Conservation (phyloP, 2,888 invertebrate species). For the Opisthograptis luteolata region DNA sequence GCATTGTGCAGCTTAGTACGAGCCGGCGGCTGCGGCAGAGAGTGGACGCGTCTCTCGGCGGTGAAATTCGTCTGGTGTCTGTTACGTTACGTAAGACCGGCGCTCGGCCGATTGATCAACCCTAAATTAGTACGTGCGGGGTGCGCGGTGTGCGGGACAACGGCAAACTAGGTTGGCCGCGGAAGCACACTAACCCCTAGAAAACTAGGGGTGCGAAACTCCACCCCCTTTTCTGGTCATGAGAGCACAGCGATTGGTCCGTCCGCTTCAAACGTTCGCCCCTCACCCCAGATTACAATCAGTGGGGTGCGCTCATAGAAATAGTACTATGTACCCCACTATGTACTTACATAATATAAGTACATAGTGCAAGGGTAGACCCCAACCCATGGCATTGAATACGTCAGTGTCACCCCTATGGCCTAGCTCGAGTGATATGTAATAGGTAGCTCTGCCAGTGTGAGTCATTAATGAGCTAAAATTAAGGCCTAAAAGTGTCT, state of each 20-base stretch:
- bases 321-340: conserved; percentile 77
- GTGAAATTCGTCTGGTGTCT: conserved; percentile 59
- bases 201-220: conserved; percentile 85
- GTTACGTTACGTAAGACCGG: conserved; percentile 75
- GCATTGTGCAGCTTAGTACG: not conserved
- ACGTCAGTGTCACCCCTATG: conserved; percentile 41
- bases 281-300: conserved; percentile 83
- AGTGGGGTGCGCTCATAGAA: conserved; percentile 84
- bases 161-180: conserved; percentile 83
- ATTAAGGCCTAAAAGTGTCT: too few species aligned
- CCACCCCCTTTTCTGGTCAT: conserved; percentile 84
- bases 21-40: conserved; percentile 11
- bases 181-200: conserved; percentile 85
- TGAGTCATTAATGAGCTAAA: too few species aligned
- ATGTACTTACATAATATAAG: conserved; percentile 68
- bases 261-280: conserved; percentile 74
- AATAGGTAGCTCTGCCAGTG: too few species aligned
- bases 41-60: conserved; percentile 18
- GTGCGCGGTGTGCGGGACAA: conserved; percentile 66
- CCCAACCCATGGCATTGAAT: conserved; percentile 78
- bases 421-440: not conserved
- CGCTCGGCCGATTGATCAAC: conserved; percentile 79
- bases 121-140: conserved; percentile 80
- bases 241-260: conserved; percentile 82
- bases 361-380: conserved; percentile 66